Evolutionary conservation across 2,113 vertebrate genomes (phyloP).

Genomic region (Echinops telfairi): DNA sequence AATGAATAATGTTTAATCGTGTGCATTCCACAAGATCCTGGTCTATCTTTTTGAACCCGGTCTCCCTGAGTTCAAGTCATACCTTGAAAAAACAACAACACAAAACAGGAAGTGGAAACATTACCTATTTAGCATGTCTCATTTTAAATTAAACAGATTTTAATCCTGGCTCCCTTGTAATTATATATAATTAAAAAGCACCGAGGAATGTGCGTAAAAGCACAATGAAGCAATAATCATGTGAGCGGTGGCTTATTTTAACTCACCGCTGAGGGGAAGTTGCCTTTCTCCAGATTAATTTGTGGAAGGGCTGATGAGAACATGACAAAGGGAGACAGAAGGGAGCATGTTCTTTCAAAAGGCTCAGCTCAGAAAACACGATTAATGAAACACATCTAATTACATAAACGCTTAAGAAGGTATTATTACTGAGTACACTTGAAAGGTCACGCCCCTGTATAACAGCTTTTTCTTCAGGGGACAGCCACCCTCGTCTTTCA

Average conservation of each 20-base stretch:
- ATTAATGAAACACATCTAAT: slow-evolving; percentile 85
- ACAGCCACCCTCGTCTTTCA: slow-evolving; percentile 16
- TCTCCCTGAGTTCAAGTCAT: slow-evolving; percentile 55
- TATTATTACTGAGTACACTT: not conserved
- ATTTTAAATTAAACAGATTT: slow-evolving; percentile 86
- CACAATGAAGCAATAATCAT: slow-evolving; percentile 73
- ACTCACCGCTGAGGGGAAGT: slow-evolving; percentile 77
- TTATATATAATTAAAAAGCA: slow-evolving; percentile 86
- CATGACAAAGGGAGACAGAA: slow-evolving; percentile 79
- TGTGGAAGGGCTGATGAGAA: slow-evolving; percentile 80
- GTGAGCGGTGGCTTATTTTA: slow-evolving; percentile 78
- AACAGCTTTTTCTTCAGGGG: not conserved
- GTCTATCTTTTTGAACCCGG: not conserved
- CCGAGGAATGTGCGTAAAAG: slow-evolving; percentile 79
- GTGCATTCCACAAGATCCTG: not conserved
- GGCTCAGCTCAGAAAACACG: slow-evolving; percentile 82
- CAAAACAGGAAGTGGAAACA: slow-evolving; percentile 76
- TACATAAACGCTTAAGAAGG: slow-evolving; percentile 60
- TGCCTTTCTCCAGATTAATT: slow-evolving; percentile 85
- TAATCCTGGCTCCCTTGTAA: slow-evolving; percentile 82
- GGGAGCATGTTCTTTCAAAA: slow-evolving; percentile 84
- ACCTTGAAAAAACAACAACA: slow-evolving; percentile 58
- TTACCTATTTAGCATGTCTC: slow-evolving; percentile 84
- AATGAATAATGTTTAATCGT: slow-evolving; percentile 77
- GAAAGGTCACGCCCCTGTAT: slow-evolving; percentile 35